Percentiles rank a stretch among this genome's conserved stretches.
These are phyloP conservation scores for Crotophaga sulcirostris DNA, from an alignment of 2,113 vertebrate genomes.

Conservation along the genomic window DNA sequence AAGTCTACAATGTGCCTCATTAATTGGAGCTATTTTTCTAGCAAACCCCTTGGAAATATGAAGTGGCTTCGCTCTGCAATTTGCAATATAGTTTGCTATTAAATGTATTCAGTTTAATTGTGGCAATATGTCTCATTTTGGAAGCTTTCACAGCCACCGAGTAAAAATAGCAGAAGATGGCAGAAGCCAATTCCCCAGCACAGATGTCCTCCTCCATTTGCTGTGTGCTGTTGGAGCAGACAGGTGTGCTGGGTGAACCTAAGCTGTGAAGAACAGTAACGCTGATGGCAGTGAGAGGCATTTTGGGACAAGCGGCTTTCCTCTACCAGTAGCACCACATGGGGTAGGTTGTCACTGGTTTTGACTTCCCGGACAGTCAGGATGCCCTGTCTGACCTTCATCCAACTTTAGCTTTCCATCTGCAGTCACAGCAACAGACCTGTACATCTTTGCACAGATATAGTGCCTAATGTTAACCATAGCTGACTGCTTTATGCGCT, in stretches of 20 bases:
- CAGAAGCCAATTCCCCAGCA: constrained; percentile 18
- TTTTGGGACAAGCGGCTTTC: not conserved
- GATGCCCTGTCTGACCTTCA: not conserved
- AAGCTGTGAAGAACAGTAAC: not conserved
- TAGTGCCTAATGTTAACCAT: not conserved
- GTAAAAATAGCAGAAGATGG: constrained; percentile 48
- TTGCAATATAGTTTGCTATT: not conserved
- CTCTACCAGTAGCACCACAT: not conserved
- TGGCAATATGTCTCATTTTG: not conserved
- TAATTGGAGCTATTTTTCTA: constrained; percentile 59
- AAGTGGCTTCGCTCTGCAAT: constrained; percentile 55
- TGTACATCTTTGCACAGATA: not conserved
- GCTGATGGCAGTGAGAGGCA: not conserved
- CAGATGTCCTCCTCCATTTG: constrained; percentile 50
- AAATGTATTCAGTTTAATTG: constrained; percentile 5
- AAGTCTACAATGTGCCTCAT: constrained; percentile 40
- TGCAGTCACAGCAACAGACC: not conserved
- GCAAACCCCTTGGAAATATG: constrained; percentile 31
- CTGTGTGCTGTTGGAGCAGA: not conserved
- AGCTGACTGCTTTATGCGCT: not conserved
- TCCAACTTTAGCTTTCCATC: not conserved
- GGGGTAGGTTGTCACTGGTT: not conserved
- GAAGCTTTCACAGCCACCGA: constrained; percentile 34
- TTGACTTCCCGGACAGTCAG: fast-evolving
- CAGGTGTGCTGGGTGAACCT: not conserved